phyloP scores from a whole-genome alignment of 2,113 vertebrate species.

The Chauna torquata region DNA sequence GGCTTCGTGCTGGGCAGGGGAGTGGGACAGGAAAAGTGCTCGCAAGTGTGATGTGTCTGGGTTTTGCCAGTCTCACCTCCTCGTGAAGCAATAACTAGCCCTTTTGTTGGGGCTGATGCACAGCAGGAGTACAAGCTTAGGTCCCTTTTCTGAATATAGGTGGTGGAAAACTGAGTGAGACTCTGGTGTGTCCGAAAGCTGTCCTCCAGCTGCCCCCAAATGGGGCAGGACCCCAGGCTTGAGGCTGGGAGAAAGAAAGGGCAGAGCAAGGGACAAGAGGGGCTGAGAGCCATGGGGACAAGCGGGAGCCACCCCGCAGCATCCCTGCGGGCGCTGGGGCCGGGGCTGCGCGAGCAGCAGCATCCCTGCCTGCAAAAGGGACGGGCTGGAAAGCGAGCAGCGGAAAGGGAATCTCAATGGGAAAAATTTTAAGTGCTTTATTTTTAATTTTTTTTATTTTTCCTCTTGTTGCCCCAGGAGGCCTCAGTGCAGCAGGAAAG shows the following conservation, averaged over 20 bases:
- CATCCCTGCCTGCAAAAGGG: background rate
- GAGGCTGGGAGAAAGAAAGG: background rate
- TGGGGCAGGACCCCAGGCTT: background rate
- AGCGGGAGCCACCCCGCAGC: background rate
- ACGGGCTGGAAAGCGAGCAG: background rate
- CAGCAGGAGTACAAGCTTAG: background rate
- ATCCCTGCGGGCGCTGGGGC: background rate
- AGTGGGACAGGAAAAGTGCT: background rate
- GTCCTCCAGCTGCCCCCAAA: background rate
- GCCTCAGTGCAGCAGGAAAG: background rate
- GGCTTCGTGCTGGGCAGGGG: background rate
- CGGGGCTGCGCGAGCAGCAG: rapidly evolving
- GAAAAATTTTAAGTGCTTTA: background rate
- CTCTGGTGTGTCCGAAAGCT: background rate
- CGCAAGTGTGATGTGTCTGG: background rate
- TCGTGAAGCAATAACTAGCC: background rate
- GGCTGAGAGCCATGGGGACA: background rate
- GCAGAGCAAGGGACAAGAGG: background rate
- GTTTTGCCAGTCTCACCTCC: background rate
- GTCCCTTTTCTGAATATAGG: background rate
- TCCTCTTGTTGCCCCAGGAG: background rate
- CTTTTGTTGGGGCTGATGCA: background rate
- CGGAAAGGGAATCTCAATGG: background rate
- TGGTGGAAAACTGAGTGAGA: background rate
- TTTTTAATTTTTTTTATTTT: background rate